A percentile compares a stretch with the other conserved stretches of the same genome.
These are phyloP conservation scores for Manacus vitellinus DNA, from an alignment of 2,113 vertebrate species.

Conservation along the genomic window DNA sequence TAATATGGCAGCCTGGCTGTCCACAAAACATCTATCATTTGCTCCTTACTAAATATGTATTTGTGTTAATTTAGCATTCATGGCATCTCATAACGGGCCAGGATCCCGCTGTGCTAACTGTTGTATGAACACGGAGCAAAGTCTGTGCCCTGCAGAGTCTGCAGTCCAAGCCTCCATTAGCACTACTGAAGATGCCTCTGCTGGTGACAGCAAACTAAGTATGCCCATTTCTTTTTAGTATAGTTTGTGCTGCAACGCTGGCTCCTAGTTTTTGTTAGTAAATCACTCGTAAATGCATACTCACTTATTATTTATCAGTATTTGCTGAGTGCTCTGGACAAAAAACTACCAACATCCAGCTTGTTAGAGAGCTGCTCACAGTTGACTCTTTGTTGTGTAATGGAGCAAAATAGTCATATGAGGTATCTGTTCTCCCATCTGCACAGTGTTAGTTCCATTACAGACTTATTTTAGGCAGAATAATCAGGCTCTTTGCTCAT, in stretches of 20 bases:
- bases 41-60: slow-evolving; percentile 49
- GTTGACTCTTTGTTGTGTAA: slow-evolving; percentile 31
- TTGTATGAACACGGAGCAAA: neutral
- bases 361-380: slow-evolving; percentile 10
- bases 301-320: slow-evolving; percentile 21
- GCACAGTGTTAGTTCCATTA: slow-evolving; percentile 29
- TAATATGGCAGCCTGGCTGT: neutral
- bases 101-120: slow-evolving; percentile 33
- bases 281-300: neutral
- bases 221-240: neutral
- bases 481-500: slow-evolving; percentile 41
- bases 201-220: slow-evolving; percentile 20
- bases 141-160: slow-evolving; percentile 28
- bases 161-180: slow-evolving; percentile 23
- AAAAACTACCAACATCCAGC: slow-evolving; percentile 14
- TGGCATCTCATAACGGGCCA: slow-evolving; percentile 14
- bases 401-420: slow-evolving; percentile 31
- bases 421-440: slow-evolving; percentile 29
- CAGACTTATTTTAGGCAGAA: slow-evolving; percentile 22
- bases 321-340: neutral
- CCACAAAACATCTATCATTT: slow-evolving; percentile 36
- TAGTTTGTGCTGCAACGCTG: neutral
- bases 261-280: slow-evolving; percentile 4
- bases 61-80: slow-evolving; percentile 44
- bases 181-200: neutral